These are phyloP conservation scores for Epinotia nisella DNA, from an alignment of 2,888 invertebrate species.

Conservation along the genomic window DNA sequence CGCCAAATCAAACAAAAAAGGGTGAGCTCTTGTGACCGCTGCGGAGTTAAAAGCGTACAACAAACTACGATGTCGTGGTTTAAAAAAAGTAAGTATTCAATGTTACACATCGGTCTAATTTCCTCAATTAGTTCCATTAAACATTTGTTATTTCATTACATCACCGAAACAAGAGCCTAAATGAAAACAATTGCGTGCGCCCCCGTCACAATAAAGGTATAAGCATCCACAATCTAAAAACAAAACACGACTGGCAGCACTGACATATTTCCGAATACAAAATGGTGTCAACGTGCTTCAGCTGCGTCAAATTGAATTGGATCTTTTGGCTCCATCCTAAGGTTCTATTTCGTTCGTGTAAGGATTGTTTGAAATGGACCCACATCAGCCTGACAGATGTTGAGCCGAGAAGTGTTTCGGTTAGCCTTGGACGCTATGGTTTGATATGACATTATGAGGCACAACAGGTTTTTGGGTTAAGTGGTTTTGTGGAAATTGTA, in stretches of 20 bases:
- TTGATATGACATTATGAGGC: slow-evolving; percentile 41
- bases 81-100: background rate
- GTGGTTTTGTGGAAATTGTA: slow-evolving; percentile 10
- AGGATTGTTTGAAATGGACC: slow-evolving; percentile 19
- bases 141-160: background rate
- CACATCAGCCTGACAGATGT: slow-evolving; percentile 41
- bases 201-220: background rate
- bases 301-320: background rate
- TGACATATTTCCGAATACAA: slow-evolving; percentile 41
- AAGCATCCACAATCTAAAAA: slow-evolving; percentile 30
- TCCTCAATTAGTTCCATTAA: background rate
- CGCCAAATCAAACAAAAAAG: too few relatives aligned
- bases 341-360: slow-evolving; percentile 15
- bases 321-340: background rate
- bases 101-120: background rate
- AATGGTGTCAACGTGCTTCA: slow-evolving; percentile 36
- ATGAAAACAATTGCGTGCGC: background rate
- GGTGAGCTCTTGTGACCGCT: too few relatives aligned
- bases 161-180: background rate
- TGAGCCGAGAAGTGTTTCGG: slow-evolving; percentile 41
- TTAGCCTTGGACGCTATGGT: slow-evolving; percentile 26
- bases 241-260: slow-evolving; percentile 33
- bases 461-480: slow-evolving; percentile 37
- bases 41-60: too few relatives aligned
- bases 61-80: too few relatives aligned